Percentiles rank a stretch among this genome's conserved stretches.
These are phyloP conservation scores for Macquaria ambigua DNA, from an alignment of 2,113 vertebrate species.

Conservation along the genomic window DNA sequence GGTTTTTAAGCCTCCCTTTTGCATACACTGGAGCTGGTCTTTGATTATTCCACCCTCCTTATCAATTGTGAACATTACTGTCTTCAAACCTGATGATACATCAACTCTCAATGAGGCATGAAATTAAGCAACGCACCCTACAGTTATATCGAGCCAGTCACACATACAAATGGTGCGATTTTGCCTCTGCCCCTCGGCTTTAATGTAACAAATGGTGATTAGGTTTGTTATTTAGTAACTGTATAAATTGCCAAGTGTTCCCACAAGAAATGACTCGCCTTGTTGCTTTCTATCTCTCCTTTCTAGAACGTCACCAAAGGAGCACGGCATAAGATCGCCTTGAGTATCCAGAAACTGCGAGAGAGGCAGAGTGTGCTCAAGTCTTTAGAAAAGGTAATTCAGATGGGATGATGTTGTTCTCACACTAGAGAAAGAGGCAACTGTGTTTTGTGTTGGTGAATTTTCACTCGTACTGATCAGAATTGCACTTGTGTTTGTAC, in stretches of 20 bases:
- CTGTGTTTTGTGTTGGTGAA: background rate
- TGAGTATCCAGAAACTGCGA: conserved; percentile 95
- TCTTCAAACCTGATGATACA: conserved; percentile 69
- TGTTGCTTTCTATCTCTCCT: conserved; percentile 18
- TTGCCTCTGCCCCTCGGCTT: conserved; percentile 62
- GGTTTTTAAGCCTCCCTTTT: conserved; percentile 79
- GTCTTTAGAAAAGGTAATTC: conserved; percentile 92
- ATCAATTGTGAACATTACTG: conserved; percentile 62
- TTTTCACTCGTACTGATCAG: conserved; percentile 9
- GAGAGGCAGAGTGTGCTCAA: conserved; percentile 93
- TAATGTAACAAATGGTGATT: conserved; percentile 75
- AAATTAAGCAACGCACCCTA: conserved; percentile 74
- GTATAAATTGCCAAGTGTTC: conserved; percentile 55
- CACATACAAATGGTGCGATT: conserved; percentile 61
- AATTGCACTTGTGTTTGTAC: conserved; percentile 4
- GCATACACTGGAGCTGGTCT: background rate
- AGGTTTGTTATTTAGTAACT: conserved; percentile 73
- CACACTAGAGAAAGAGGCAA: background rate
- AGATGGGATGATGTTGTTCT: conserved; percentile 12
- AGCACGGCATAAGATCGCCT: conserved; percentile 94
- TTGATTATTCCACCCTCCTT: conserved; percentile 58
- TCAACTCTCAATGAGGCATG: conserved; percentile 77
- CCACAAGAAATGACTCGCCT: conserved; percentile 38
- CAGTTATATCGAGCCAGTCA: conserved; percentile 64
- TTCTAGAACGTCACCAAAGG: conserved; percentile 95